phyloP scores from a whole-genome alignment of 2,888 invertebrate species.

The Drosophila suboccidentalis region DNA sequence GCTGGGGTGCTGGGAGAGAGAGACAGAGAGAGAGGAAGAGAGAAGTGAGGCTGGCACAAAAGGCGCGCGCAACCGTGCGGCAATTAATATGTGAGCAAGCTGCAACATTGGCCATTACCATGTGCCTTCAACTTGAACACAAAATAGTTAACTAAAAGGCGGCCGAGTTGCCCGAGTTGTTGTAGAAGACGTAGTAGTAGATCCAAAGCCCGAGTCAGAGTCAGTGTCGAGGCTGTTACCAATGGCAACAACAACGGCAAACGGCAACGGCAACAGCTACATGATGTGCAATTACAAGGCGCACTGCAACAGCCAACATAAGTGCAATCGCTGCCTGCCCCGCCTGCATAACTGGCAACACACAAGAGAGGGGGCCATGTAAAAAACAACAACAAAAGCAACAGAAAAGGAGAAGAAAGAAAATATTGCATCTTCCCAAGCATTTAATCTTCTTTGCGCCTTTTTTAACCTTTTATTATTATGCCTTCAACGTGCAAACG shows the following conservation, averaged over 20 bases:
- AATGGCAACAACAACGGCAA: constrained; percentile 58
- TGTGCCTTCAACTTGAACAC: constrained; percentile 81
- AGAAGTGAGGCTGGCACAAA: constrained; percentile 61
- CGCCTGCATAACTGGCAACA: constrained; percentile 62
- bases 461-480: constrained; percentile 82
- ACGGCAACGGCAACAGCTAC: constrained; percentile 63
- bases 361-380: constrained; percentile 2
- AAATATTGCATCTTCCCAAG: constrained; percentile 82
- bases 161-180: constrained; percentile 30
- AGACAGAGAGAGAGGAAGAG: background rate
- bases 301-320: constrained; percentile 61
- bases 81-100: constrained; percentile 81
- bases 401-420: constrained; percentile 52
- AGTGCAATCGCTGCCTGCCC: constrained; percentile 78
- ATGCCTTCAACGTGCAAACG: constrained; percentile 82
- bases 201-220: constrained; percentile 31
- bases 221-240: constrained; percentile 56
- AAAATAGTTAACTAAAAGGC: constrained; percentile 83
- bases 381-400: constrained; percentile 26
- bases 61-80: constrained; percentile 82
- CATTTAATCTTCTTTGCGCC: constrained; percentile 83
- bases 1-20: background rate
- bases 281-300: constrained; percentile 67
- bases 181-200: constrained; percentile 18
- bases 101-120: constrained; percentile 82